Base-by-base conservation (phyloP, 1,140 invertebrate genomes). In the Drosophila insularis region DNA sequence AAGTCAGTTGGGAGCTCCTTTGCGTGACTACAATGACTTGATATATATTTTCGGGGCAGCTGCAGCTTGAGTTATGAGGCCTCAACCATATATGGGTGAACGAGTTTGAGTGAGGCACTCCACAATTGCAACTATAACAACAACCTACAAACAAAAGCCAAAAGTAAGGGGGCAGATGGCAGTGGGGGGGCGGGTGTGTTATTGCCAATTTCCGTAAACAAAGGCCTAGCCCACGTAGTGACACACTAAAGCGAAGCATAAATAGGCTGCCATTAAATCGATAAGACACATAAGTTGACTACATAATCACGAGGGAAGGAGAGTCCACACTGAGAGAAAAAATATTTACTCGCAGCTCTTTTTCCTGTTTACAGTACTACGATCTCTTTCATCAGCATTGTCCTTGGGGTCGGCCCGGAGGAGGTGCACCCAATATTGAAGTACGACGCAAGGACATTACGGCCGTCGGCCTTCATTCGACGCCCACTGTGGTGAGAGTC, bases 321-420 rank as follows among this genome's bases (percentile, higher is more conserved):
- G 17, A 11, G 23, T 17, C 17, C 5, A 43, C 21, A 17, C 59
- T 39, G 59, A 3, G 31, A 17, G 32, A 37, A 59, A 59, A 59
- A 11, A 6, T 37, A 32, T 3, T 14, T 3, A 17, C n/a, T 37
- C 60, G 31, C 19, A 13, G n/a, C 32, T 6, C 17, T 61, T 8
- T 37, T 17, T 4, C 40, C 81, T 82, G 54, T 27, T 27, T 5
- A 27, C 68, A 93, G 93, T 92, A 92, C 68, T 91, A 92, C 35
- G 92, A 93, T 39, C 81, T 93, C 68, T 81, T 92, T 35, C 85
- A 92, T 39, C 91, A 91, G 23, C 92, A 93, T 74, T 93, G 92
- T 81, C 93, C 93, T 8, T 93, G 92, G 92, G 92, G 92, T 14
- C 77, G 85, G 43, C 91, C 91, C 5, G 91, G 91, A 3, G 91